A percentile compares a stretch with the other conserved stretches of the same genome.
These are phyloP conservation scores for Tragelaphus oryx DNA, from an alignment of 2,797 vertebrate species.

Conservation along the genomic window DNA sequence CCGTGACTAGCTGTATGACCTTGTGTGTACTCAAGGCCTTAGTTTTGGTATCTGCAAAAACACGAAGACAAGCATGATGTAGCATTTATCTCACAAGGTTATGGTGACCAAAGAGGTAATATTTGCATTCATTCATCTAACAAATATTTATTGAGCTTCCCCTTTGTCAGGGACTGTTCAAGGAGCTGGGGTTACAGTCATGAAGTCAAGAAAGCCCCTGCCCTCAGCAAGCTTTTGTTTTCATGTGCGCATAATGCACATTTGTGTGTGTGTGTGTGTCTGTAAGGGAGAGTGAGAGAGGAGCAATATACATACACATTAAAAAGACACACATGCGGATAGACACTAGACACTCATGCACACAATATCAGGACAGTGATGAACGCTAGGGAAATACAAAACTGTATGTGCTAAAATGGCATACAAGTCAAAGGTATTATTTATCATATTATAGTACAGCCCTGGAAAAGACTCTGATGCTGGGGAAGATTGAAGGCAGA, in stretches of 20 bases:
- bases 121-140: not conserved
- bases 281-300: not conserved
- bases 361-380: not conserved
- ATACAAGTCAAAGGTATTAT: not conserved
- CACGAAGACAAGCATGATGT: not conserved
- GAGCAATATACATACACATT: not conserved
- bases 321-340: not conserved
- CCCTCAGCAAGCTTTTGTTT: not conserved
- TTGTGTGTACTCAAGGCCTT: not conserved
- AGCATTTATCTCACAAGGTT: not conserved
- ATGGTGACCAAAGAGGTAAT: not conserved
- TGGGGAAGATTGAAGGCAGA: not conserved
- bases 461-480: not conserved
- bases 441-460: not conserved
- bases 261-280: not conserved
- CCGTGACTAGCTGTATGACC: not conserved
- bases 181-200: not conserved
- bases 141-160: not conserved
- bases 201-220: not conserved
- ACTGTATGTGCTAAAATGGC: not conserved
- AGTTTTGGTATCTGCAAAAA: not conserved
- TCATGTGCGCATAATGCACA: fast-evolving
- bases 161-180: not conserved
- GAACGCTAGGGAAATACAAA: not conserved
- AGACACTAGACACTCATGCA: not conserved